These are phyloP conservation scores for Spodoptera frugiperda DNA, from an alignment of 1,140 invertebrate species.

Conservation along the genomic window DNA sequence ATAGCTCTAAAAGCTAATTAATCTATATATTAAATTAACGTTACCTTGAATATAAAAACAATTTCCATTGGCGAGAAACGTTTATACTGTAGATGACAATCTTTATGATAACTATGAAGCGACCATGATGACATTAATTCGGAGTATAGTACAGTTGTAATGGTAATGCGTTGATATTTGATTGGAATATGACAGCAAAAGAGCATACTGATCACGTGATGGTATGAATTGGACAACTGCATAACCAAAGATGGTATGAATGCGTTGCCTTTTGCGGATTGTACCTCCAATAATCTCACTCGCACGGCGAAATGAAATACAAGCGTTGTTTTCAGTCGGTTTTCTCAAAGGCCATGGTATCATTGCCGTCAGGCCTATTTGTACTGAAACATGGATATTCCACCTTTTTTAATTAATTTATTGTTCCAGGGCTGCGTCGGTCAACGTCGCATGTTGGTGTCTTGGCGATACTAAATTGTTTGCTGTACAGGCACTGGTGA, in stretches of 20 bases:
- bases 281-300: no score
- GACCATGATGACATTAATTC: no score
- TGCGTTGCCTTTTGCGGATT: no score
- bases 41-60: slow-evolving; percentile 1
- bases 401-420: not conserved
- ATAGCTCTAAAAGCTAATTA: not conserved
- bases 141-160: slow-evolving; percentile 22
- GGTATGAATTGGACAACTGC: no score
- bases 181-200: no score
- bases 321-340: no score
- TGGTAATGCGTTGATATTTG: slow-evolving; percentile 41
- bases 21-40: not conserved
- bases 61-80: not conserved
- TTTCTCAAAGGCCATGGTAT: no score
- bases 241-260: no score
- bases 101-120: slow-evolving; percentile 37
- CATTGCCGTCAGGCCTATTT: no score
- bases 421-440: slow-evolving; percentile 59
- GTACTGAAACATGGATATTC: no score
- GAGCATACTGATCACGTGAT: no score
- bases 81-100: slow-evolving; percentile 9
- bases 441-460: slow-evolving; percentile 52
- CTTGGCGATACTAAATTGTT: slow-evolving; percentile 58
- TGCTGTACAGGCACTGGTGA: slow-evolving; percentile 63
- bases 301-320: no score